Evolutionary conservation across 23 tunicate species (phyloP), one percentile per base, ranked within the genome.

Genomic region (Halocynthia roretzi): DNA sequence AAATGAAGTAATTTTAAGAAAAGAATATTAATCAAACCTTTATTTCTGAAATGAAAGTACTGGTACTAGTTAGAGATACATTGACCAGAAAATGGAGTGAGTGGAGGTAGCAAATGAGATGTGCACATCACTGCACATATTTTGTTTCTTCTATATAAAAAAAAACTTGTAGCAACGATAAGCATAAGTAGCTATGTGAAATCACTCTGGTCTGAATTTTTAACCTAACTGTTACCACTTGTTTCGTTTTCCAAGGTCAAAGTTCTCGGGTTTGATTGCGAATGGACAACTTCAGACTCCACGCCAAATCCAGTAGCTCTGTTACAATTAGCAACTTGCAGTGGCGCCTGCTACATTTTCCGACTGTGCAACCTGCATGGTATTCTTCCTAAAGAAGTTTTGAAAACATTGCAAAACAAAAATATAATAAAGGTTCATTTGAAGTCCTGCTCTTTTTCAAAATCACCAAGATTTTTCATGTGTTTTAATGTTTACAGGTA

Each of bases 241-340:
- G 4, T 31, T 31, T 31, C 2, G 1, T 31, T 31, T 31, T 1
- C 44, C 44, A 31, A 87, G 98, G 82, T 92, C 10, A 80, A 83
- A 70, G 64, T 86, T 12, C 53, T 92, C 50, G 98, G 98, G 31
- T 86, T 92, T 78, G 98, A 92, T 67, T 92, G 98, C 79, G 98
- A 92, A 56, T 92, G 98, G 98, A 68, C 87, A 51, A 62, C 93
- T 6, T 52, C 61, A 44, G 22, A 57, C 5, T 51, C 62, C 20
- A 69, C 56, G 21, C 68, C 31, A 49, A 44, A 71, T 20, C 93
- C 98, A 58, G 87, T 92, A 31, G 85, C 98, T 10, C 61, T 92
- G 58, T 68, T 92, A n/a, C 98, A 92, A 79, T 18, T 92, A 12
- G 73, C 93, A 22, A 82, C 98, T 7, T 50, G 56, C 7, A 54